Percentiles rank a stretch among this genome's conserved stretches.
Evolutionary conservation across 2,113 vertebrate genomes (phyloP).

Genomic region (Oncorhynchus clarkii): DNA sequence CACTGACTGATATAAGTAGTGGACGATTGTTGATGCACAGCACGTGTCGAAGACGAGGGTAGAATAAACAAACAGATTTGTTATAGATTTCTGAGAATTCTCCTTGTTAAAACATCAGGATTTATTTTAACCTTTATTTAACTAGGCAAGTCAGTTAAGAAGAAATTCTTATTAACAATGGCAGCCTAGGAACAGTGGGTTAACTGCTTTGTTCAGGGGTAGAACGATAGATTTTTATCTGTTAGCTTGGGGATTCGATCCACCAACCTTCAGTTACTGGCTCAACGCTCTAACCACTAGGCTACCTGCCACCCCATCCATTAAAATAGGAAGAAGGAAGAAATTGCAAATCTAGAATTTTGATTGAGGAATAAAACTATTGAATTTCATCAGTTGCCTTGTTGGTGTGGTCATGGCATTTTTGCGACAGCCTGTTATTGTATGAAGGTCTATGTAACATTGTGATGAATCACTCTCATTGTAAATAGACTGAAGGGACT

Average conservation of each 20-base stretch:
- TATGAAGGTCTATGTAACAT: not conserved
- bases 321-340: slow-evolving; percentile 13
- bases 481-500: no score
- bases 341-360: slow-evolving; percentile 22
- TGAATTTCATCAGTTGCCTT: not conserved
- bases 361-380: not conserved
- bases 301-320: no score
- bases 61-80: not conserved
- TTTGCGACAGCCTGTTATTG: not conserved
- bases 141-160: no score
- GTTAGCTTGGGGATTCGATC: no score
- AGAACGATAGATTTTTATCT: no score
- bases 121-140: no score
- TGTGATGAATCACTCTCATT: no score
- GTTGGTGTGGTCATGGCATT: not conserved
- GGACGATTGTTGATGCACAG: not conserved
- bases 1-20: not conserved
- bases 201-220: no score
- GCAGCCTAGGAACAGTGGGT: no score
- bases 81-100: not conserved
- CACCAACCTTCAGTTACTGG: no score
- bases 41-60: not conserved
- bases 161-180: no score
- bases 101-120: not conserved
- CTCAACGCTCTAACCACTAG: no score